phyloP scores from a whole-genome alignment of 2,888 invertebrate genomes.

The Coleophora deauratella region DNA sequence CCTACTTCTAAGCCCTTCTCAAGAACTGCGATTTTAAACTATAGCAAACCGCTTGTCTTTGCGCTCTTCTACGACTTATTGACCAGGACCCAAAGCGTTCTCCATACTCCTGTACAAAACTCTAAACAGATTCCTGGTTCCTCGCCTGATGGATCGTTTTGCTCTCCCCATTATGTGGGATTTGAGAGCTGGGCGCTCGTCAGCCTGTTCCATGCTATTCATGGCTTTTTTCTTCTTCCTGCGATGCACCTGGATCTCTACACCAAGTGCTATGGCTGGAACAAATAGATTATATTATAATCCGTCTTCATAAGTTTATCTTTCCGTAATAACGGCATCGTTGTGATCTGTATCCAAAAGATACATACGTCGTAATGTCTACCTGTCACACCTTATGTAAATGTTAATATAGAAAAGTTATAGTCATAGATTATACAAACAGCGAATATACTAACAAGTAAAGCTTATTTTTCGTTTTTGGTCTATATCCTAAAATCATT shows the following conservation, averaged over 20 bases:
- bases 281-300: neutral
- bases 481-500: too few relatives aligned
- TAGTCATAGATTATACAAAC: too few relatives aligned
- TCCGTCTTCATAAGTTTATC: neutral
- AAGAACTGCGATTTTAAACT: too few relatives aligned
- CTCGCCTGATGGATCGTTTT: constrained; percentile 18
- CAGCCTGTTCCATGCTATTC: constrained; percentile 15
- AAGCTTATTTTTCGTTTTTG: too few relatives aligned
- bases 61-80: neutral
- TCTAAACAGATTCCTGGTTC: constrained; percentile 21
- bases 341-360: too few relatives aligned
- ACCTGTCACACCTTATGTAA: too few relatives aligned
- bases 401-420: too few relatives aligned
- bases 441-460: too few relatives aligned
- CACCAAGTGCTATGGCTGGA: constrained; percentile 34
- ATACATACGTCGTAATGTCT: too few relatives aligned
- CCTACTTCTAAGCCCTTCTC: too few relatives aligned
- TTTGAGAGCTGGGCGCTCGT: constrained; percentile 18
- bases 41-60: too few relatives aligned
- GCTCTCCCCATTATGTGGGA: constrained; percentile 20
- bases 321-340: too few relatives aligned
- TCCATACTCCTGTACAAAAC: constrained; percentile 32
- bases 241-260: constrained; percentile 46
- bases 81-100: constrained; percentile 39
- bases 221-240: constrained; percentile 22